A percentile compares a stretch with the other conserved stretches of the same genome.
Conservation (phyloP, 2,888 invertebrate genomes). For the Lampropteryx suffumata region DNA sequence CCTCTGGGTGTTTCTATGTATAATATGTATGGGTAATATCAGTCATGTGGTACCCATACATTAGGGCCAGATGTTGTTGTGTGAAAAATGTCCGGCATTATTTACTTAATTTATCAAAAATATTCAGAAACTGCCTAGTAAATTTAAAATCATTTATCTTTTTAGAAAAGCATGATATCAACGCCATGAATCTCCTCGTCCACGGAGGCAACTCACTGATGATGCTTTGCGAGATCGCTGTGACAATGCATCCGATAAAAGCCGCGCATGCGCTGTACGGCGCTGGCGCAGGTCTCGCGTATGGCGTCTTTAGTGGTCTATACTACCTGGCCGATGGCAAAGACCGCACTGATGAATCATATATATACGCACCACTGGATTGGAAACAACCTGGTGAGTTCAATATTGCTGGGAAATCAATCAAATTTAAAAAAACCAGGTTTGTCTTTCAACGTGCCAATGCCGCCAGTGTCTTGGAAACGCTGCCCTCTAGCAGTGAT, state of each 20-base stretch:
- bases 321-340: slow-evolving; percentile 77
- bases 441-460: no score
- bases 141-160: slow-evolving; percentile 8
- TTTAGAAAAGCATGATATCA: slow-evolving; percentile 83
- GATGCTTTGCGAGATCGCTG: slow-evolving; percentile 87
- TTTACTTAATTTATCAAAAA: no score
- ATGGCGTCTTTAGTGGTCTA: slow-evolving; percentile 76
- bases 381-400: slow-evolving; percentile 85
- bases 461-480: no score
- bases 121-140: neutral
- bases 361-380: slow-evolving; percentile 89
- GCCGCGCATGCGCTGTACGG: slow-evolving; percentile 85
- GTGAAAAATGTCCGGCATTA: no score
- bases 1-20: no score
- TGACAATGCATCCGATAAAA: slow-evolving; percentile 88
- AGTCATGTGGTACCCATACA: no score
- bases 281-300: slow-evolving; percentile 81
- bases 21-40: no score
- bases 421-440: no score
- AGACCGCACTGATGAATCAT: slow-evolving; percentile 80
- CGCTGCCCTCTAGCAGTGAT: no score
- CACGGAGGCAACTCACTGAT: slow-evolving; percentile 90
- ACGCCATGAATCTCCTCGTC: slow-evolving; percentile 86
- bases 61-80: no score
- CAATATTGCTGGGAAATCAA: no score